Percentiles rank a stretch among this genome's conserved stretches.
Conservation (phyloP, 2,797 vertebrate genomes). For the Crax fasciolata region DNA sequence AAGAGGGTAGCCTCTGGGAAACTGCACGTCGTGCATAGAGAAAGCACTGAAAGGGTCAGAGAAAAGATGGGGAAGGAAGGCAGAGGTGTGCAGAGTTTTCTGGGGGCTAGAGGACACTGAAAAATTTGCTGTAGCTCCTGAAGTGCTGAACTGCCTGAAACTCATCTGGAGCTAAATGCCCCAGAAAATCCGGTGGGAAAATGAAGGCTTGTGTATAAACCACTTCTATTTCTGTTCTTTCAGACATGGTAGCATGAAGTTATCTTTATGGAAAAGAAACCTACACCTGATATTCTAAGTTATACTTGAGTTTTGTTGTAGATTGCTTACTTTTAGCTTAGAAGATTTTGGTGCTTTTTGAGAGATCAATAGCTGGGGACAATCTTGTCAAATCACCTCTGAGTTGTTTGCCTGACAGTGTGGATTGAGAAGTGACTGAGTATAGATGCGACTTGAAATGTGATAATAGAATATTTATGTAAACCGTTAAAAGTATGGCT, state of each 20-base stretch:
- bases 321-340: background rate
- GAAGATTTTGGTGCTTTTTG: background rate
- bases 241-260: accelerated
- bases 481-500: background rate
- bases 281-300: background rate
- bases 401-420: background rate
- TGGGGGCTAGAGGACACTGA: background rate
- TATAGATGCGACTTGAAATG: background rate
- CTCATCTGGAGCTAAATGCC: background rate
- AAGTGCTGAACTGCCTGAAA: background rate
- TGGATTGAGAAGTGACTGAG: accelerated
- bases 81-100: background rate
- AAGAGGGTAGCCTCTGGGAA: background rate
- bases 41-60: background rate
- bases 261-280: background rate
- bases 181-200: background rate
- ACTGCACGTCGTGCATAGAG: background rate
- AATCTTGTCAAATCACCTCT: background rate
- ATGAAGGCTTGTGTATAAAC: accelerated
- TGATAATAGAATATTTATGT: background rate
- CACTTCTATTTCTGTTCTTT: background rate
- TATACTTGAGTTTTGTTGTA: background rate
- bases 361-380: background rate
- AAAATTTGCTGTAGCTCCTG: background rate
- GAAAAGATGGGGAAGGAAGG: background rate